Evolutionary conservation across 2,888 invertebrate species (phyloP), one percentile per base, ranked within the genome.

Genomic region (Macaria liturata): DNA sequence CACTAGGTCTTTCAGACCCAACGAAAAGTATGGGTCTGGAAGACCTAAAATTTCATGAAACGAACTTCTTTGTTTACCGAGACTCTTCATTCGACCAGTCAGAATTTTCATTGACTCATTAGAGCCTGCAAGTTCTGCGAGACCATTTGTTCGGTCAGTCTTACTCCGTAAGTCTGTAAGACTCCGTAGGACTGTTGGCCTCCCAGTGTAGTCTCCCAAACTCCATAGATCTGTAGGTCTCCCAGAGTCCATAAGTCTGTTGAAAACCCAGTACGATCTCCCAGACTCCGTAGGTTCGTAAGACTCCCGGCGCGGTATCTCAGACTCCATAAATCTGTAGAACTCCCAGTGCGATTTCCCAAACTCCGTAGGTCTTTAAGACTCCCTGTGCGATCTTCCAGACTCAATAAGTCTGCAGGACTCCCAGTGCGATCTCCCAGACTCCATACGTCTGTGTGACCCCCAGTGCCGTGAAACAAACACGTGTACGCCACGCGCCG

Each of bases 401-500:
- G 20, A 1, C 20, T 20, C 20, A 20, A 20, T 20, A 20, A 20
- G 4, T 42, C n/a, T 9, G 42, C 9, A 5, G 4, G 42, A n/a
- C 42, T n/a, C 42, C 4, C 34, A 37, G 34, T 37, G 4, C 34
- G 34, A 37, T 37, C 5, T 37, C 3, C 7, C 9, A 20, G 30
- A 4, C 50, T 30, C 34, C 34, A n/a, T 32, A 3, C 9, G 32
- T 30, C 54, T 5, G 9, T 20, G 2, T 3, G 30, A 34, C 45
- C 45, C 53, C 54, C 5, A 46, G 48, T 56, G 70, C 69, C 68
- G 69, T 67, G 65, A 64, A 70, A 70, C 73, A 72, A 71, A 67
- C 63, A 67, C 61, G 64, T 57, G 59, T 65, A 58, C 54, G 70
- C 63, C 61, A 65, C 62, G 62, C 64, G 65, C 66, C 70, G 73